A percentile compares a stretch with the other conserved stretches of the same genome.
phyloP scores from a whole-genome alignment of 2,888 invertebrate species.

The Campoplex nolae region DNA sequence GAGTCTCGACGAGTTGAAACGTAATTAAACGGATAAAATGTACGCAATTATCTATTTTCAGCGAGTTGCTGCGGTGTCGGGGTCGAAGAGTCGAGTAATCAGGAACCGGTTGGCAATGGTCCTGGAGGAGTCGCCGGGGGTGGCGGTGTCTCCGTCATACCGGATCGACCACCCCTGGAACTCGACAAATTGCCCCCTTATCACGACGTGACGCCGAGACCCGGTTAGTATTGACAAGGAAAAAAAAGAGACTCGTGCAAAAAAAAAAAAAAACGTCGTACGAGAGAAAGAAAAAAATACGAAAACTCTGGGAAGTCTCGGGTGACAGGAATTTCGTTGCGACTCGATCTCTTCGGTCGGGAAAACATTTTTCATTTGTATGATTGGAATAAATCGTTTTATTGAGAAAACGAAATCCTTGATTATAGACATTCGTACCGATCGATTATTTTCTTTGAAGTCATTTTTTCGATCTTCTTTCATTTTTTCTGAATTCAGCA shows the following conservation, averaged over 20 bases:
- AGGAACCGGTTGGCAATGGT: constrained; percentile 78
- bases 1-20: constrained; percentile 32
- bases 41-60: constrained; percentile 72
- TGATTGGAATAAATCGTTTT: background rate
- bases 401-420: background rate
- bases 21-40: constrained; percentile 21
- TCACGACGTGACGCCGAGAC: constrained; percentile 83
- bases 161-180: constrained; percentile 83
- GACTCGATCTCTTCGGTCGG: background rate
- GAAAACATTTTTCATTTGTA: background rate
- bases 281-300: constrained; percentile 4
- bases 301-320: background rate
- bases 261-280: background rate
- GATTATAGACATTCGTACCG: too few species aligned
- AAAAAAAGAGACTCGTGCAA: background rate
- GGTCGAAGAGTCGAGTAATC: constrained; percentile 79
- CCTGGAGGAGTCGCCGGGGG: constrained; percentile 77
- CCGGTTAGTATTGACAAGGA: constrained; percentile 77
- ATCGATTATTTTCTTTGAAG: too few species aligned
- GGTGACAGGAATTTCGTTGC: background rate
- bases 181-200: constrained; percentile 84
- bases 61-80: constrained; percentile 82
- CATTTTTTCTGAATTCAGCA: too few species aligned
- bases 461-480: too few species aligned
- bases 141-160: constrained; percentile 83